Conservation (phyloP, 2,113 vertebrate genomes). For the Pelmatolapia mariae region DNA sequence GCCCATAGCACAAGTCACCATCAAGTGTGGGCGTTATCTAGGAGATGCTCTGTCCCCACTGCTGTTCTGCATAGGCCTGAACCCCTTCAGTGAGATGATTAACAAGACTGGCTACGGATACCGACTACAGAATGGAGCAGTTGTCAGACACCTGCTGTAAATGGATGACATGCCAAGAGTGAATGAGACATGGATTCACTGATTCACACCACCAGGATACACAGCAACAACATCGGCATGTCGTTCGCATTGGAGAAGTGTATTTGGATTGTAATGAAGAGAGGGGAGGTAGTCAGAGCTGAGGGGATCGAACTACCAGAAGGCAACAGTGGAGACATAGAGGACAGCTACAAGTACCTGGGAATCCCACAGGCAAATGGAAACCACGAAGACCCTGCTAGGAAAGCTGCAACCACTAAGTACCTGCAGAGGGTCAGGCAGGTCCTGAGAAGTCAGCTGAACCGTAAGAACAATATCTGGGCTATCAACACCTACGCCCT, state of each 20-base stretch:
- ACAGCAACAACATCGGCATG: background rate
- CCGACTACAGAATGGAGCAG: fast-evolving
- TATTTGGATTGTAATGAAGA: background rate
- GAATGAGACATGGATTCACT: background rate
- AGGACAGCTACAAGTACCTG: background rate
- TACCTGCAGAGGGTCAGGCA: background rate
- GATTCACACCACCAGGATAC: background rate
- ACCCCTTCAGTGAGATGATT: fast-evolving
- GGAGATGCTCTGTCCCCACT: background rate
- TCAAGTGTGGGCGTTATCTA: background rate
- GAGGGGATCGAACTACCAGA: background rate
- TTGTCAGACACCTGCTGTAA: fast-evolving
- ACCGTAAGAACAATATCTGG: background rate
- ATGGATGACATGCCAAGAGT: background rate
- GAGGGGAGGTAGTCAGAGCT: background rate
- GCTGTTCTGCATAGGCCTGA: background rate
- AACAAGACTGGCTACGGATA: background rate
- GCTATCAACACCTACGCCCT: fast-evolving
- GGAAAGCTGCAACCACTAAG: background rate
- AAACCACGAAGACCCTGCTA: background rate
- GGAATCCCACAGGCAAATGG: fast-evolving
- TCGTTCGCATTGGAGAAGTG: background rate
- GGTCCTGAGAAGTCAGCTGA: background rate
- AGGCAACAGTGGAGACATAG: background rate
- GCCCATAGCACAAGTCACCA: fast-evolving